These are phyloP conservation scores for Acromyrmex charruanus DNA, from an alignment of 1,140 invertebrate species.

Conservation along the genomic window DNA sequence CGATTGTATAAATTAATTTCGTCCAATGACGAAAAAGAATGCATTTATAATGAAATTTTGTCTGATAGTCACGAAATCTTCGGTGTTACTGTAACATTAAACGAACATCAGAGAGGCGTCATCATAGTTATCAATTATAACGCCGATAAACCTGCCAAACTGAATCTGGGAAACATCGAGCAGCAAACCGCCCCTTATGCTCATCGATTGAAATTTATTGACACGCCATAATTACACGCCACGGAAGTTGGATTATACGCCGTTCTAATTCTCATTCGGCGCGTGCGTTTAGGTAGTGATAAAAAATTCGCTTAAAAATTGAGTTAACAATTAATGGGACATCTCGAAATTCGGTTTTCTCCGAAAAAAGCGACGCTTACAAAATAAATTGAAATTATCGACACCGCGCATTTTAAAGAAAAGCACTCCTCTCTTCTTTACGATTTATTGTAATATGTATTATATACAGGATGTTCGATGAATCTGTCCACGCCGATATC, in stretches of 20 bases:
- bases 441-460: background rate
- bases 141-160: conserved; percentile 77
- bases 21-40: background rate
- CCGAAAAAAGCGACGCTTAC: background rate
- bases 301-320: conserved; percentile 5
- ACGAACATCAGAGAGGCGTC: conserved; percentile 29
- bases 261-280: conserved; percentile 67
- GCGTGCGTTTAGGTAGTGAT: conserved; percentile 23
- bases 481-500: too few relatives aligned
- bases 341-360: background rate
- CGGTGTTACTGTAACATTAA: background rate
- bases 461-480: too few relatives aligned
- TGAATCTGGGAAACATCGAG: conserved; percentile 76
- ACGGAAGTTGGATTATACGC: conserved; percentile 71
- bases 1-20: background rate
- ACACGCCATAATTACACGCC: conserved; percentile 83
- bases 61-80: background rate
- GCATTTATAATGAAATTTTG: background rate
- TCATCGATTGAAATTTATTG: conserved; percentile 82
- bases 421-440: background rate
- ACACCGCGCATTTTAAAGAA: background rate
- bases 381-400: background rate
- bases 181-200: conserved; percentile 32
- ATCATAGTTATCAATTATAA: conserved; percentile 75
- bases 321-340: background rate